These are phyloP conservation scores for Indicator maculatus DNA, from an alignment of 2,113 vertebrate genomes.

Conservation along the genomic window DNA sequence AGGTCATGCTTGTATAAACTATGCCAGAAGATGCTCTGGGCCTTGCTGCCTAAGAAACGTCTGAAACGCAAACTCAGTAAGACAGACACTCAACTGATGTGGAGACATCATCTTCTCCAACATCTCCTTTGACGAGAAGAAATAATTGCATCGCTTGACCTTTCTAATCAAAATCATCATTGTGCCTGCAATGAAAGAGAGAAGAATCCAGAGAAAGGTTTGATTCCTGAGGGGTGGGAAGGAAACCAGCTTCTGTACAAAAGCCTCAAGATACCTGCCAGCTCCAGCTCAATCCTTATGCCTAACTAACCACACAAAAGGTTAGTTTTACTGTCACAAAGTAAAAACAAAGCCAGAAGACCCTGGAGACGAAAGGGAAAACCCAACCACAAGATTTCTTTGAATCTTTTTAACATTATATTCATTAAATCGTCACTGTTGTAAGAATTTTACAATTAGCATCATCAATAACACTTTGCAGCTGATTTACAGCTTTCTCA, in stretches of 20 bases:
- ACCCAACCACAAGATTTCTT: background rate
- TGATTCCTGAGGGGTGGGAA: background rate
- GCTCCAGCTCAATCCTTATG: background rate
- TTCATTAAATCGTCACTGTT: background rate
- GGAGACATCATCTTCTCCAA: background rate
- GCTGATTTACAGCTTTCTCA: background rate
- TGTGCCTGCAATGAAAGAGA: background rate
- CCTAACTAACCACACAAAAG: conserved; percentile 19
- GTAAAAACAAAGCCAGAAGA: background rate
- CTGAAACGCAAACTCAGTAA: background rate
- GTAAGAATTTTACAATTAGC: background rate
- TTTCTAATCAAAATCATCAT: background rate
- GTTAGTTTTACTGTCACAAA: background rate
- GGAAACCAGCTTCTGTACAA: background rate
- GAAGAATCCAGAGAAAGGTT: background rate
- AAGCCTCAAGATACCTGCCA: background rate
- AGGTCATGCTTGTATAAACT: background rate
- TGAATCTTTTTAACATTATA: background rate
- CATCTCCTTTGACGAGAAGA: background rate
- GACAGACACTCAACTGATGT: background rate
- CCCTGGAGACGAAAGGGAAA: background rate
- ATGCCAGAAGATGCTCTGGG: background rate
- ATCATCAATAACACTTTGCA: background rate
- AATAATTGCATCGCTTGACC: background rate
- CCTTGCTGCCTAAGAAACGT: background rate